Base-by-base conservation (phyloP, 1,140 invertebrate genomes). In the Drosophila mauritiana region DNA sequence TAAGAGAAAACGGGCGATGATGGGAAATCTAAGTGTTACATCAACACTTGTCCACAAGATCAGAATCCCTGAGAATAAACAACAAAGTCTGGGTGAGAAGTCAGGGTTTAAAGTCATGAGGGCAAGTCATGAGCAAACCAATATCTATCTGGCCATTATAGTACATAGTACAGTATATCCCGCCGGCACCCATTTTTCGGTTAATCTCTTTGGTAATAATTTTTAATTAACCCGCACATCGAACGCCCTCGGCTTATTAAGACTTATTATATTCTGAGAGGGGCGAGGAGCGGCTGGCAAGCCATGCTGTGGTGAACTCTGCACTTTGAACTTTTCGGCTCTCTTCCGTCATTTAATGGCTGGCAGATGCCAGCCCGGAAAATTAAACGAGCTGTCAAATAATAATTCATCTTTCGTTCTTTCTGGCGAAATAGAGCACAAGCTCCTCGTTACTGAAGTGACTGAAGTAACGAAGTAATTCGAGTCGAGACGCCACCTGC, bases 141-240 rank as follows among this genome's bases (percentile, higher is more conserved):
- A 55, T 56, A 54, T 55, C 12, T 56, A 54, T 55, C 12, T 48
- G 22, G 53, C 13, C 43, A 34, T 25, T 48, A 11, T 3, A 31
- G 0, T 31, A 31, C 31, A 31, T 31, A 31, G 6, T 22, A 22
- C 3, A 22, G 25, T 7, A 25, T 27, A 34, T 25, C 20, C 17
- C 25, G 37, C 25, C 25, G 25, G 25, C 25, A 42, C 13, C 15
- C 68, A 40, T 40, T 70, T 70, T 78, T 51, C 64, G 75, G 46
- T 62, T 80, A 76, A 80, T 76, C 78, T 81, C 54, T 70, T 80
- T 80, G 64, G 77, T 81, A 80, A 81, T 81, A 80, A 80, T 81
- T 80, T 80, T 81, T 81, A 81, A 81, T 81, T 81, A 81, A 67
- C 78, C 75, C 75, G 75, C 75, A 78, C 75, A 77, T 70, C 54